Percentiles rank a stretch among this genome's conserved stretches.
phyloP scores from a whole-genome alignment of 1,140 invertebrate genomes.

The Yoshiicerus persimilis region DNA sequence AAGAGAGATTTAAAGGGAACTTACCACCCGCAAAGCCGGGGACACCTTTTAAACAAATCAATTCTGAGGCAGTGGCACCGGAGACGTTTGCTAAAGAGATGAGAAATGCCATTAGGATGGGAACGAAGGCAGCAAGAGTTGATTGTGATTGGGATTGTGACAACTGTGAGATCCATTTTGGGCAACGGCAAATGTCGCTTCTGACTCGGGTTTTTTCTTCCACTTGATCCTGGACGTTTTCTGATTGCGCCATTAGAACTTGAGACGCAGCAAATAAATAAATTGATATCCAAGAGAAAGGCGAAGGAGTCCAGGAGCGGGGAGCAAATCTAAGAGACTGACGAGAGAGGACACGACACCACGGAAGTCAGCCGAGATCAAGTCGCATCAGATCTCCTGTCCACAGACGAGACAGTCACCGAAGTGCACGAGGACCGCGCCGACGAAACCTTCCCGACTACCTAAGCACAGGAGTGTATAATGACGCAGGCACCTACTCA shows the following conservation, averaged over 20 bases:
- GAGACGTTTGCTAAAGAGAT: neutral
- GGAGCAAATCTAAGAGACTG: no score
- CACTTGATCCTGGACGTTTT: neutral
- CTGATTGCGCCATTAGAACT: slow-evolving; percentile 12
- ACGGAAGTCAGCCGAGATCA: neutral
- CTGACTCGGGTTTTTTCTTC: neutral
- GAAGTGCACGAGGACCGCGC: no score
- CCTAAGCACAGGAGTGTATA: no score
- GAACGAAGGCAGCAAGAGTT: neutral
- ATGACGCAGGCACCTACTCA: neutral
- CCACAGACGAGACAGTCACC: no score
- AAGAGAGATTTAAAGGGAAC: neutral
- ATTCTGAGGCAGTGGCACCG: neutral
- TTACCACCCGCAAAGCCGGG: slow-evolving; percentile 12
- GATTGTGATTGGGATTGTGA: neutral
- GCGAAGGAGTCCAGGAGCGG: no score
- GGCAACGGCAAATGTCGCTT: neutral
- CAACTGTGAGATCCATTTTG: neutral
- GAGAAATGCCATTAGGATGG: slow-evolving; percentile 19
- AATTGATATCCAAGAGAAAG: neutral
- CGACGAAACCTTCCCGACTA: no score
- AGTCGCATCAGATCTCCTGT: neutral
- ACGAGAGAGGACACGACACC: neutral
- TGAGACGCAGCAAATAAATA: neutral
- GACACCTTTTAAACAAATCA: slow-evolving; percentile 7